Evolutionary conservation across 2,113 vertebrate species (phyloP).

Genomic region (Ameiurus melas): DNA sequence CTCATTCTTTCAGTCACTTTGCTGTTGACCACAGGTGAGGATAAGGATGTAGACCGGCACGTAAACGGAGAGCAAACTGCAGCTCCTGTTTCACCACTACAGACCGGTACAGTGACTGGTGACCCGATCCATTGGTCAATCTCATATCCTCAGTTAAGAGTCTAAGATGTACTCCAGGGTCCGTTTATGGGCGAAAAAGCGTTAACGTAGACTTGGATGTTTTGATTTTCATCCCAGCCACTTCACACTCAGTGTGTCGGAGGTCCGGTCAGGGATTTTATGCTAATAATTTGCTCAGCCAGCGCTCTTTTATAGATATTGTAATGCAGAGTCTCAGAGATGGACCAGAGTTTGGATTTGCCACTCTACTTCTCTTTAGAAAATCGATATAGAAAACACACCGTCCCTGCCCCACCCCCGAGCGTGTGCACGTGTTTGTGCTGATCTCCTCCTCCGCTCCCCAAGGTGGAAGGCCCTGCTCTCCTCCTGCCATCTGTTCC

Average conservation of each 20-base stretch:
- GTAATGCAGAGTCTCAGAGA: neutral
- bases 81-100: neutral
- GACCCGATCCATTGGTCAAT: neutral
- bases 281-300: no score
- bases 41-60: neutral
- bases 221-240: neutral
- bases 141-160: neutral
- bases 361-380: neutral
- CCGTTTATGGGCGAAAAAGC: neutral
- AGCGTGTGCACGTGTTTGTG: neutral
- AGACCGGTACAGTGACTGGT: neutral
- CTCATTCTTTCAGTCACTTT: neutral
- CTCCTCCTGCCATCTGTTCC: constrained; percentile 40
- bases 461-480: constrained; percentile 27
- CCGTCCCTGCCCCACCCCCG: neutral
- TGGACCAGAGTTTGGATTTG: neutral
- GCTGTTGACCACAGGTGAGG: neutral
- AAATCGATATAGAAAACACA: neutral
- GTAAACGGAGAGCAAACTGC: neutral
- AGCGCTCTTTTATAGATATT: neutral
- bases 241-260: neutral
- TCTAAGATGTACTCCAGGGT: neutral
- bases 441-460: constrained; percentile 9
- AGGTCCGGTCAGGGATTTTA: neutral
- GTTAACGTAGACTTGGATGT: neutral